phyloP scores from a whole-genome alignment of 2,113 vertebrate genomes.

The Sorex araneus region DNA sequence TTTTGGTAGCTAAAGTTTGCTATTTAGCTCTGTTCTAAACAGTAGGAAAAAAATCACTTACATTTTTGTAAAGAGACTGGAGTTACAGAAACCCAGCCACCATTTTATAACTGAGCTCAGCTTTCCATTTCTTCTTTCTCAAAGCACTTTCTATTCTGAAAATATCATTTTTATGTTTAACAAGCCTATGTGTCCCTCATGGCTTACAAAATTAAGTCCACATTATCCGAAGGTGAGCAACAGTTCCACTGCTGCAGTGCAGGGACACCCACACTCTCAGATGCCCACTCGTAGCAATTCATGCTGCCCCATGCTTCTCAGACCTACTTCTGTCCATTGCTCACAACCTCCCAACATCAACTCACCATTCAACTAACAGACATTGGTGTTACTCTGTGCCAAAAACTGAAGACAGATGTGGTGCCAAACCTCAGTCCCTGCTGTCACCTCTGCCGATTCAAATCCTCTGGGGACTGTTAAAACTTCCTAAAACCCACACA shows the following conservation, averaged over 20 bases:
- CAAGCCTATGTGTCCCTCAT: background rate
- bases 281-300: no score
- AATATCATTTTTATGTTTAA: background rate
- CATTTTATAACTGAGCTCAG: background rate
- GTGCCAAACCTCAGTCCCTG: background rate
- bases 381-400: background rate
- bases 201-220: background rate
- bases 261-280: no score
- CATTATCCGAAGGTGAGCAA: background rate
- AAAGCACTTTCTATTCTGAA: background rate
- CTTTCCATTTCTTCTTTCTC: background rate
- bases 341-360: background rate
- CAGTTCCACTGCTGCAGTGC: background rate
- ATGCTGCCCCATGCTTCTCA: no score
- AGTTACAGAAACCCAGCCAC: background rate
- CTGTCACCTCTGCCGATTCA: background rate
- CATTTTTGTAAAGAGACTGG: background rate
- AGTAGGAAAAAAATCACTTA: constrained; percentile 22
- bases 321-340: background rate
- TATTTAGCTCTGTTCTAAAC: constrained; percentile 40
- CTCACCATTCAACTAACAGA: background rate
- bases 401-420: background rate
- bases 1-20: background rate
- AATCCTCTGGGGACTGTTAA: background rate
- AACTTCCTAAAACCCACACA: background rate